A percentile compares a stretch with the other conserved stretches of the same genome.
These are phyloP conservation scores for Mixornis gularis DNA, from an alignment of 2,113 vertebrate genomes.

Conservation along the genomic window DNA sequence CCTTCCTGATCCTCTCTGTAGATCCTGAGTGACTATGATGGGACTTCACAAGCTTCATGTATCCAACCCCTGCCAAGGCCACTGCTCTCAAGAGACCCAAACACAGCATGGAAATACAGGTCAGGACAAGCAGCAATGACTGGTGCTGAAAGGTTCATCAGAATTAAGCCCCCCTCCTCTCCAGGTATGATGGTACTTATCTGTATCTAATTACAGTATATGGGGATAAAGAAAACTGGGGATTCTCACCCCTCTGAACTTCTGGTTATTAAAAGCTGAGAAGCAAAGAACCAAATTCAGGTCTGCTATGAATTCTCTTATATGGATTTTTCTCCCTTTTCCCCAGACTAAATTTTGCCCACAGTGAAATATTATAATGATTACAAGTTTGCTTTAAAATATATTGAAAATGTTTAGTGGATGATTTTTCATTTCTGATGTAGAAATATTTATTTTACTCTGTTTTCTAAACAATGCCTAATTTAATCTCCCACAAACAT, in stretches of 20 bases:
- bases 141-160: not conserved
- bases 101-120: not conserved
- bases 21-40: not conserved
- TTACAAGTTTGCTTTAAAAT: not conserved
- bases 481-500: not conserved
- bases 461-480: not conserved
- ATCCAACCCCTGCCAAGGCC: not conserved
- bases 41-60: not conserved
- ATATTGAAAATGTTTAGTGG: not conserved
- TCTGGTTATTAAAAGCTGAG: not conserved
- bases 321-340: not conserved
- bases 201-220: not conserved
- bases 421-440: conserved; percentile 33
- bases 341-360: not conserved
- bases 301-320: not conserved
- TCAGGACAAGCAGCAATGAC: not conserved
- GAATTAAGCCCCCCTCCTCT: not conserved
- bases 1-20: not conserved
- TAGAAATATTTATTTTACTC: not conserved
- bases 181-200: not conserved
- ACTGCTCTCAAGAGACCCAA: not conserved
- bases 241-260: not conserved
- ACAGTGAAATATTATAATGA: not conserved
- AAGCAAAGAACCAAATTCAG: not conserved
- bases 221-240: not conserved